Conservation (phyloP, 1,140 invertebrate genomes). For the Semibalanus balanoides region DNA sequence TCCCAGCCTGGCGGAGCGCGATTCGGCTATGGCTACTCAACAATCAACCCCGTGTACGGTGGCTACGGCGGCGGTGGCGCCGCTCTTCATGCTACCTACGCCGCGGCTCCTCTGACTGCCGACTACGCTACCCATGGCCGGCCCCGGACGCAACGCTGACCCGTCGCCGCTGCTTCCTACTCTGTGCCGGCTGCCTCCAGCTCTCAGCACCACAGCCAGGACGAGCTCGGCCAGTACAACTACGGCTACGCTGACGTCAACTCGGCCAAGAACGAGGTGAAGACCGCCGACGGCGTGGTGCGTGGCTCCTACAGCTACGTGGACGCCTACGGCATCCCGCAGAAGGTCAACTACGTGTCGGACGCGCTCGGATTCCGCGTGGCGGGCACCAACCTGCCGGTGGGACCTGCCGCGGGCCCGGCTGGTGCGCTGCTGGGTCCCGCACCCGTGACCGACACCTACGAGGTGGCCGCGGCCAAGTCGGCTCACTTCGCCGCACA, state of each 20-base stretch:
- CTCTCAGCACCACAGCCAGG: constrained; percentile 29
- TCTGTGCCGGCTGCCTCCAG: background rate
- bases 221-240: too few species aligned
- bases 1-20: too few species aligned
- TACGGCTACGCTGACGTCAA: too few species aligned
- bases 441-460: constrained; percentile 7
- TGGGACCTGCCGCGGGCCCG: background rate
- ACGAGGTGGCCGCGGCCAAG: constrained; percentile 11
- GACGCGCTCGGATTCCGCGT: constrained; percentile 27
- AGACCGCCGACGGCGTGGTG: constrained; percentile 45
- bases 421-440: background rate
- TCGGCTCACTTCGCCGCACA: background rate
- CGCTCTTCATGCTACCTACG: too few species aligned
- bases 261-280: constrained; percentile 46
- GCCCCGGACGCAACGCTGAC: constrained; percentile 23
- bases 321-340: constrained; percentile 47
- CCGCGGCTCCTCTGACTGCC: too few species aligned
- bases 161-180: background rate
- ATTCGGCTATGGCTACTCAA: too few species aligned
- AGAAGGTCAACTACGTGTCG: constrained; percentile 39
- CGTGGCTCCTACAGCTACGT: constrained; percentile 49
- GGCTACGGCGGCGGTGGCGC: too few species aligned
- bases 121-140: too few species aligned
- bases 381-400: constrained; percentile 16
- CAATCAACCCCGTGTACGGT: too few species aligned